Base-by-base conservation (phyloP, 2,888 invertebrate species). In the Emmelina monodactyla region DNA sequence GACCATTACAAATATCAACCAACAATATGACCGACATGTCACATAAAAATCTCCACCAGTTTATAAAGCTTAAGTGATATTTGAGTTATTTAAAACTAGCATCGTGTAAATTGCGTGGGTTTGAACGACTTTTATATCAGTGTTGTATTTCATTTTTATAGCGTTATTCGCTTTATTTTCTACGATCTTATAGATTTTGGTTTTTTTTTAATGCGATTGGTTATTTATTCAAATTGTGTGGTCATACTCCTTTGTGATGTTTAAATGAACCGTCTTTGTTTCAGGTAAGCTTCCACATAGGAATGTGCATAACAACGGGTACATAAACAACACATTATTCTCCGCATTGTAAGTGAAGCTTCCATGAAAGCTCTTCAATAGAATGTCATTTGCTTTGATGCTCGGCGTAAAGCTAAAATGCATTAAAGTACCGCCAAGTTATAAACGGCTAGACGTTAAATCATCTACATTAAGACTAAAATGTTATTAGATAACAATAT, bases 1-100 rank as follows among this genome's bases (percentile, higher is more conserved):
- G 46, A 44, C 56, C 51, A 58, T 60, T 62, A 64, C 59, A 62
- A 63, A 62, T 67, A 62, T 62, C 53, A 53, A 50, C 49, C 57
- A 59, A 60, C 61, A 51, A 47, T 49, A 50, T 45, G 48, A 53
- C 49, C 44, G 55, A 55, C 56, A 51, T 40, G 40, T 41, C 50
- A 52, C 55, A 62, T 63, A 58, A 59, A 60, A 65, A 60, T 57
- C 25, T 25, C 9, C 11, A 25, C 25, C 25, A 25, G 25, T 11
- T n/a, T 25, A 4, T n/a, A n/a, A n/a, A n/a, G n/a, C n/a, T n/a
- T n/a, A 4, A 7, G 3, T 25, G 4, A 10, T 11, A 10, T 4
- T 25, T 4, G 25, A 25, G 11, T 7, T 25, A 3, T 7, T n/a
- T 9, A 25, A 10, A 25, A n/a, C 3, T 25, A 10, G n/a, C 4